Conservation (phyloP, 2,113 vertebrate genomes). For the Elanus axillaris region DNA sequence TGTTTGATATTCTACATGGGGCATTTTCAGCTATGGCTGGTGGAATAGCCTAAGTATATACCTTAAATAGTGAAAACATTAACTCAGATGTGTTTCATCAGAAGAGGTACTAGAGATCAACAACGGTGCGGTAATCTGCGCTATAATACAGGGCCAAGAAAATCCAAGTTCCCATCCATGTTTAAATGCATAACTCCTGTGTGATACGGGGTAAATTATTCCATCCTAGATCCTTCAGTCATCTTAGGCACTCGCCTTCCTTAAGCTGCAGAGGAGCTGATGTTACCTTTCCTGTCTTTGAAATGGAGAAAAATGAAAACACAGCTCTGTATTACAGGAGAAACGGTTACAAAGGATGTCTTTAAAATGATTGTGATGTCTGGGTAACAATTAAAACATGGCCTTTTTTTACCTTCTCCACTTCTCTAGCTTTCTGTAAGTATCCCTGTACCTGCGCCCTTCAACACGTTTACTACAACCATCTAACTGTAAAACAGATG, state of each 20-base stretch:
- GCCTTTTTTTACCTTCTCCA: background rate
- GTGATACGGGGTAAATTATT: background rate
- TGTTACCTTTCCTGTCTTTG: background rate
- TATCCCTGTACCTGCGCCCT: background rate
- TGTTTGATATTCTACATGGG: background rate
- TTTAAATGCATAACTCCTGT: background rate
- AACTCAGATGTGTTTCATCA: background rate
- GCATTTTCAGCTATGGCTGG: background rate
- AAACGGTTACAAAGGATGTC: background rate
- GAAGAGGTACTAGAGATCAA: background rate
- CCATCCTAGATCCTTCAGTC: background rate
- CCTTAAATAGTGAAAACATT: background rate
- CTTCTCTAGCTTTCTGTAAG: background rate
- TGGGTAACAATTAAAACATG: background rate
- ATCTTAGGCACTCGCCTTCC: background rate
- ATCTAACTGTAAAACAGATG: background rate
- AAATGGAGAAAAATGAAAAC: background rate
- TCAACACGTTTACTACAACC: background rate
- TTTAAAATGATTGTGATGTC: background rate
- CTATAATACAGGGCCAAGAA: background rate
- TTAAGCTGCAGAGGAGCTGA: background rate
- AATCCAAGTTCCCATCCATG: background rate
- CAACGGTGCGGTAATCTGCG: background rate
- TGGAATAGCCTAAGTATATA: background rate
- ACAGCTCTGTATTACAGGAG: background rate